phyloP scores from a whole-genome alignment of 1,140 invertebrate genomes.

The Semibalanus balanoides region DNA sequence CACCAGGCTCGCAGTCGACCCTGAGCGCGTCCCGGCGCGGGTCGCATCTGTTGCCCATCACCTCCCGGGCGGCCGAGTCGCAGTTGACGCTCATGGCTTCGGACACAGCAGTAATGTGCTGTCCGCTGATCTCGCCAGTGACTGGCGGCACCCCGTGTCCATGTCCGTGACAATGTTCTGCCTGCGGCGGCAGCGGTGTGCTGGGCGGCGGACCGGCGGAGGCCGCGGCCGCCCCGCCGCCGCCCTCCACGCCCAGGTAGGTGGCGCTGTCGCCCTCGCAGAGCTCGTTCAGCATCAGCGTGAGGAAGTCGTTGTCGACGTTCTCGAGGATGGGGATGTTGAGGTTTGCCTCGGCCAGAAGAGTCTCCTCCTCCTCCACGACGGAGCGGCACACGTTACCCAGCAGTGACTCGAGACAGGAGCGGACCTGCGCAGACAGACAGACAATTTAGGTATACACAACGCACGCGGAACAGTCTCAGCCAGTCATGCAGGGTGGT shows the following conservation, averaged over 20 bases:
- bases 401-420: neutral
- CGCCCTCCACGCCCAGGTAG: neutral
- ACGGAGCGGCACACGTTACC: neutral
- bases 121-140: too few relatives aligned
- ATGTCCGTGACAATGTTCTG: too few relatives aligned
- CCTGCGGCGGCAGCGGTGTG: neutral
- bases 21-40: neutral
- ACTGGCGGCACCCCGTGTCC: too few relatives aligned
- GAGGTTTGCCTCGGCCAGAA: slow-evolving; percentile 15
- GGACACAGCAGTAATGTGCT: too few relatives aligned
- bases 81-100: too few relatives aligned
- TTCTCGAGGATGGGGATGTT: slow-evolving; percentile 14
- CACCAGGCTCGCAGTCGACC: neutral
- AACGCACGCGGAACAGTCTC: too few relatives aligned
- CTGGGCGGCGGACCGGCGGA: neutral
- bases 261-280: neutral
- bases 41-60: neutral
- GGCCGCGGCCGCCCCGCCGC: neutral
- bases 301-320: slow-evolving; percentile 5
- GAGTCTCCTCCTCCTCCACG: slow-evolving; percentile 14
- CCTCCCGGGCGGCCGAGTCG: too few relatives aligned
- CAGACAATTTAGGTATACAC: too few relatives aligned
- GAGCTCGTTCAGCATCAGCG: neutral
- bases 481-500: too few relatives aligned
- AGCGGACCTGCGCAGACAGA: neutral